A percentile compares a stretch with the other conserved stretches of the same genome.
Conservation (phyloP, 2,113 vertebrate genomes). For the Pyrgilauda ruficollis region DNA sequence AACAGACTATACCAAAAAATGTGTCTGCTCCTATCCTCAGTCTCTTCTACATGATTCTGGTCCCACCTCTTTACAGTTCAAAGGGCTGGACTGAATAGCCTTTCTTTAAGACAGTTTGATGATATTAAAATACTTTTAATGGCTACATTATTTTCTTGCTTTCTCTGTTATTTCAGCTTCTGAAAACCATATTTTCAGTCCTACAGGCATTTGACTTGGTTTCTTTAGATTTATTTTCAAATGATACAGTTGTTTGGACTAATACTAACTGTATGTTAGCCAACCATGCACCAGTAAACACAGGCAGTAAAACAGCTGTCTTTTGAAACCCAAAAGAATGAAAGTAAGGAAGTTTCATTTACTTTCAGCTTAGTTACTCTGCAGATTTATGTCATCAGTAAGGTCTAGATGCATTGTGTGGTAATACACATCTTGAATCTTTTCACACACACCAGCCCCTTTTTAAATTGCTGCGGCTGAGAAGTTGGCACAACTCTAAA, state of each 20-base stretch:
- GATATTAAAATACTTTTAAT: background rate
- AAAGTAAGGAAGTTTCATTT: background rate
- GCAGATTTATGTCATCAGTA: background rate
- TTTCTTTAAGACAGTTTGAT: background rate
- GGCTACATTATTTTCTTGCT: background rate
- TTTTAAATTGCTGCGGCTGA: background rate
- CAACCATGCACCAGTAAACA: background rate
- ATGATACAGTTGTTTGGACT: background rate
- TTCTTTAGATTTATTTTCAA: conserved; percentile 15
- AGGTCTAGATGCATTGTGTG: background rate
- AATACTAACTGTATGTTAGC: background rate
- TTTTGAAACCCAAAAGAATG: background rate
- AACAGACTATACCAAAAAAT: background rate
- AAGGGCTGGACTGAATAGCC: background rate
- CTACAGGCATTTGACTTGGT: background rate
- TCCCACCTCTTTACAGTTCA: fast-evolving
- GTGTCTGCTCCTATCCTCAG: background rate
- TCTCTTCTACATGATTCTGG: background rate
- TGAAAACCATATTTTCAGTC: background rate
- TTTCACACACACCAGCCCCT: fast-evolving
- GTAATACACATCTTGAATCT: background rate
- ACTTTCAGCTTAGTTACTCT: background rate
- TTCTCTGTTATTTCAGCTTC: background rate
- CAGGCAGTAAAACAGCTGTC: background rate
- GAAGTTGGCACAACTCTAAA: background rate